phyloP scores from a whole-genome alignment of 92 coral and sea anemone genomes.

The Phenganax subtilis region DNA sequence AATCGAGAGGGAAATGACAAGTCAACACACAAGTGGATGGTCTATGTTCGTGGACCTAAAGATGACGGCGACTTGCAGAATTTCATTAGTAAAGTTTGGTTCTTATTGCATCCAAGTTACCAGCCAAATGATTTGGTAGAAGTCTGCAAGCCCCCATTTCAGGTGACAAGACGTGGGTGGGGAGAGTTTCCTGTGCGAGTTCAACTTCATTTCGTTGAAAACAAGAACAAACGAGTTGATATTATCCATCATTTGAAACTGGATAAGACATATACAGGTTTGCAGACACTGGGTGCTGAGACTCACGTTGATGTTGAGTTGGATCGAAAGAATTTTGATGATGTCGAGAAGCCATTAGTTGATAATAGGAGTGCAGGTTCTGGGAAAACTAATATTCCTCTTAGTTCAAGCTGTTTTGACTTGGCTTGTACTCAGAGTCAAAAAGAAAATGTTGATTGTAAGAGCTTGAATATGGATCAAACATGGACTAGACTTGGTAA shows the following conservation, averaged over 20 bases:
- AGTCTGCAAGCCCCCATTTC: constrained; percentile 90
- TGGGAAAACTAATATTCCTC: neutral
- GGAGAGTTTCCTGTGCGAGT: constrained; percentile 97
- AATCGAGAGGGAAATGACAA: constrained; percentile 86
- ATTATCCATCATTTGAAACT: constrained; percentile 86
- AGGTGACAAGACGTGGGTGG: constrained; percentile 94
- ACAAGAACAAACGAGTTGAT: constrained; percentile 86
- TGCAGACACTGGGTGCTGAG: constrained; percentile 96
- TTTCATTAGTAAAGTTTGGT: constrained; percentile 91
- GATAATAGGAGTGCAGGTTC: no score
- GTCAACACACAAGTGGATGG: constrained; percentile 99
- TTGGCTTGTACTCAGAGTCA: neutral
- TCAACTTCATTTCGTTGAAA: constrained; percentile 86
- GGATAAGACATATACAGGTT: constrained; percentile 93
- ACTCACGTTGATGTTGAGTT: constrained; percentile 91
- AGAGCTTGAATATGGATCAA: neutral
- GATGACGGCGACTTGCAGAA: constrained; percentile 60
- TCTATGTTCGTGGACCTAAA: constrained; percentile 95
- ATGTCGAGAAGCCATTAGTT: neutral
- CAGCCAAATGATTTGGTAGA: constrained; percentile 97
- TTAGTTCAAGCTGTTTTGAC: constrained; percentile 9
- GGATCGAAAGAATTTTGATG: constrained; percentile 80
- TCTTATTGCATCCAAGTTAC: constrained; percentile 96
- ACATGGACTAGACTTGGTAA: neutral
- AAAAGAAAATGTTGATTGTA: neutral